Evolutionary conservation across 2,888 invertebrate genomes (phyloP), one percentile per base, ranked within the genome.

Genomic region (Cyclophora albipunctata): DNA sequence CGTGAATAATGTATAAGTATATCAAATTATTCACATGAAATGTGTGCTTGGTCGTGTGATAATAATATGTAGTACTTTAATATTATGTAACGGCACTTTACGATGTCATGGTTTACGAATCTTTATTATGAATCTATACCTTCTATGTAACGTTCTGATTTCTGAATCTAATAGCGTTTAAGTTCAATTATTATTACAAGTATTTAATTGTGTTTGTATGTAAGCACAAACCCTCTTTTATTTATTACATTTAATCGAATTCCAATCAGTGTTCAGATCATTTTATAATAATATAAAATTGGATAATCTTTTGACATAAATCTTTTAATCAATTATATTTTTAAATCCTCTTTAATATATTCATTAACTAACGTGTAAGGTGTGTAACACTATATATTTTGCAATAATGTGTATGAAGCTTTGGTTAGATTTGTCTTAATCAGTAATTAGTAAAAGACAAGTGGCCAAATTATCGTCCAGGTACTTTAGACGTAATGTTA

Each of bases 401-500:
- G 66, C 68, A 68, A 67, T 64, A 66, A 64, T 66, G 55, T 43
- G 51, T 65, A 64, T 66, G 60, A 67, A 64, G 69, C 67, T 69
- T 70, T 65, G 64, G 65, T 69, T 62, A 67, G 63, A 64, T 69
- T 71, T 71, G 69, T 71, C 69, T 64, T 66, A 71, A 69, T 70
- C 67, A 71, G 61, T 74, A 74, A 73, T 77, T 69, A 77, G 63
- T 73, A 71, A 78, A 79, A 77, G 77, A 84, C 80, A 81, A 78
- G 87, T 78, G 84, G 87, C 87, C 87, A 87, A 87, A 87, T 84
- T 83, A 79, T 78, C 86, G 85, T 86, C 87, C 87, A 84, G 77
- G 59, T 50, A 7, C 53, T 50, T 55, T 58, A 55, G 49, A 53
- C 51, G 50, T 55, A 57, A 52, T 45, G 43, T 43, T 43, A 43